Conservation (phyloP, 2,888 invertebrate species). For the Sminthurinus aureus region DNA sequence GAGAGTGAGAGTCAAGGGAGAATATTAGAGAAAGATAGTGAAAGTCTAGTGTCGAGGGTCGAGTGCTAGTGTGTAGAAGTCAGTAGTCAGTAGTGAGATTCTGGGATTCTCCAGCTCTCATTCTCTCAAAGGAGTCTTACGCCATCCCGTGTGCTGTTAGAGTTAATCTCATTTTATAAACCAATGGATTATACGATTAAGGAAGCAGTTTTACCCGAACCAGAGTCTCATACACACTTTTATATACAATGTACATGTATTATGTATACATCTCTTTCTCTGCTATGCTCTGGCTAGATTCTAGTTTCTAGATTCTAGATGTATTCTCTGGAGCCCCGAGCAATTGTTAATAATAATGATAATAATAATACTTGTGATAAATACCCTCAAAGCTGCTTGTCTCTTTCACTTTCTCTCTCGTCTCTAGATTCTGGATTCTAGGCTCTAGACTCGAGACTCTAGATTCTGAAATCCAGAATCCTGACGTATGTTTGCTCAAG, state of each 20-base stretch:
- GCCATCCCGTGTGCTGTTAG: slow-evolving; percentile 19
- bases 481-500: not conserved
- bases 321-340: not conserved
- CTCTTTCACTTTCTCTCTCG: slow-evolving; percentile 7
- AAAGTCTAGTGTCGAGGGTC: not conserved
- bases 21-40: not conserved
- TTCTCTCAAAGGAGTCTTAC: not conserved
- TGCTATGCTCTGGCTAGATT: no score
- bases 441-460: no score
- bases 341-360: slow-evolving; percentile 13
- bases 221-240: no score
- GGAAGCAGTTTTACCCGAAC: slow-evolving; percentile 28
- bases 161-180: slow-evolving; percentile 48
- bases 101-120: not conserved
- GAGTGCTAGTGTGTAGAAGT: no score
- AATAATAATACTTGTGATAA: slow-evolving; percentile 16
- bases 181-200: slow-evolving; percentile 44
- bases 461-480: no score
- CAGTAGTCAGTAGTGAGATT: no score
- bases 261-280: no score
- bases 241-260: no score
- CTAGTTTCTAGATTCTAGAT: not conserved
- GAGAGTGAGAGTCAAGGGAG: not conserved
- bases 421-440: no score
- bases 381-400: slow-evolving; percentile 20